phyloP scores from a whole-genome alignment of 2,888 invertebrate genomes.

The Scotopteryx bipunctaria region DNA sequence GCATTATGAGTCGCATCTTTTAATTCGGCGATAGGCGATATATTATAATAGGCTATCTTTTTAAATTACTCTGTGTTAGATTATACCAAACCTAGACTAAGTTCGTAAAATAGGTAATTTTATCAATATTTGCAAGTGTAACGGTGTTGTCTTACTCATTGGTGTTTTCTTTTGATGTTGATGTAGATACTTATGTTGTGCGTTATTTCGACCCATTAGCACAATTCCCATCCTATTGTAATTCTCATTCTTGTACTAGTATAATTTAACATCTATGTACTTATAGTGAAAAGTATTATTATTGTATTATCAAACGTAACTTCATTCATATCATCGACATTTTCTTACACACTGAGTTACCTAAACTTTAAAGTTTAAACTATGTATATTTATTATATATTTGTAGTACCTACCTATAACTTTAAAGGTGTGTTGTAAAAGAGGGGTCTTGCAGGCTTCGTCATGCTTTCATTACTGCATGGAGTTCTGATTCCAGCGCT shows the following conservation, averaged over 20 bases:
- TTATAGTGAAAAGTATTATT: too few species aligned
- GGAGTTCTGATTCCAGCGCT: slow-evolving; percentile 15
- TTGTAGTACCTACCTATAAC: slow-evolving; percentile 24
- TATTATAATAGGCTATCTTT: slow-evolving; percentile 8
- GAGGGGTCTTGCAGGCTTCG: slow-evolving; percentile 26
- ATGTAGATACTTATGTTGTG: slow-evolving; percentile 19
- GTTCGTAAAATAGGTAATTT: slow-evolving; percentile 19
- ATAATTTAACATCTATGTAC: too few species aligned
- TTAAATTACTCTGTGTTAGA: slow-evolving; percentile 14
- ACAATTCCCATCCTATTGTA: neutral
- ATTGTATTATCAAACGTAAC: slow-evolving; percentile 27
- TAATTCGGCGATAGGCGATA: neutral
- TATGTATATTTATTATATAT: slow-evolving; percentile 19
- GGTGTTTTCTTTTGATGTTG: slow-evolving; percentile 14
- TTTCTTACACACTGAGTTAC: slow-evolving; percentile 27
- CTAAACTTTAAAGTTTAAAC: slow-evolving; percentile 20
- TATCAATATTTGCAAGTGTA: slow-evolving; percentile 24
- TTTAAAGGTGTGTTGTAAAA: slow-evolving; percentile 35
- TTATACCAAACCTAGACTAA: slow-evolving; percentile 12
- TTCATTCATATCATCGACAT: slow-evolving; percentile 33
- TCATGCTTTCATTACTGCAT: slow-evolving; percentile 14
- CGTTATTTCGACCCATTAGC: slow-evolving; percentile 19
- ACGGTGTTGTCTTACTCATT: slow-evolving; percentile 8
- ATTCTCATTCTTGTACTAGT: too few species aligned
- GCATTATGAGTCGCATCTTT: slow-evolving; percentile 12